phyloP scores from a whole-genome alignment of 2,888 invertebrate species.

The Allygus modestus region DNA sequence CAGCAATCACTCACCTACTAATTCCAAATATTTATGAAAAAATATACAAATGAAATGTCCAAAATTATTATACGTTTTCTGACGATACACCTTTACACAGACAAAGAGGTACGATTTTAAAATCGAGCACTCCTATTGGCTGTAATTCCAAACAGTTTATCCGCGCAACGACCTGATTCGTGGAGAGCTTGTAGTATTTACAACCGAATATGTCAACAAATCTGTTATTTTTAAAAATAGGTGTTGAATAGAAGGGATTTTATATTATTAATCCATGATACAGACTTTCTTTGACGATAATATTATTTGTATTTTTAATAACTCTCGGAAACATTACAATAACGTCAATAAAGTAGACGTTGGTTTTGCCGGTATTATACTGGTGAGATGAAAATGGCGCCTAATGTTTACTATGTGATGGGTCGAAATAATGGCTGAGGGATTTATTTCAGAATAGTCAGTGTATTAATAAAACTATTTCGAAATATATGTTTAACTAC shows the following conservation, averaged over 20 bases:
- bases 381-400: constrained; percentile 34
- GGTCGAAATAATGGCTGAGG: constrained; percentile 53
- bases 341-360: too few species aligned
- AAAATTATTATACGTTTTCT: not conserved
- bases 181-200: not conserved
- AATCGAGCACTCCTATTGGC: constrained; percentile 59
- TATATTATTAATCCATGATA: too few species aligned
- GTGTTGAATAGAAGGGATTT: too few species aligned
- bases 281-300: too few species aligned
- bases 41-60: not conserved
- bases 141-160: constrained; percentile 24
- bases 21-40: not conserved
- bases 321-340: too few species aligned
- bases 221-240: not conserved
- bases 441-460: too few species aligned
- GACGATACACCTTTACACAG: constrained; percentile 18
- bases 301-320: too few species aligned
- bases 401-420: too few species aligned
- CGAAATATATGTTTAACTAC: too few species aligned
- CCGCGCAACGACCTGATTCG: constrained; percentile 53
- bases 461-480: too few species aligned
- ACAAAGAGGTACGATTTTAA: constrained; percentile 61
- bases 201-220: constrained; percentile 27
- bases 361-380: too few species aligned
- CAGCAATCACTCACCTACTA: not conserved